Conservation (phyloP, 2,113 vertebrate genomes). For the Coracopsis vasa region DNA sequence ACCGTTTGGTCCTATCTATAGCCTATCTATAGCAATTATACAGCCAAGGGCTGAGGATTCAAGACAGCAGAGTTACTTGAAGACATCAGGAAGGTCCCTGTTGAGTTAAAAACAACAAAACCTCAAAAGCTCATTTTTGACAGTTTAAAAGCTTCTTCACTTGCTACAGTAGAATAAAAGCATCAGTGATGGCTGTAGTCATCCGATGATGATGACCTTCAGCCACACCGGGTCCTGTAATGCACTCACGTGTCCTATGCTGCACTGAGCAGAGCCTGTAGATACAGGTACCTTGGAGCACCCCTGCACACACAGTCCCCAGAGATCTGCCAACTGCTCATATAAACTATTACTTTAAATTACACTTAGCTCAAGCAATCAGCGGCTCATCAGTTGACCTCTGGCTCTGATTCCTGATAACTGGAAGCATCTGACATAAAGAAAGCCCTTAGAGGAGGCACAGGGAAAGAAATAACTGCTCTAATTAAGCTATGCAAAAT, state of each 20-base stretch:
- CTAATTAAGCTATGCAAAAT: conserved; percentile 20
- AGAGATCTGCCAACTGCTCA: not conserved
- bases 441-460: not conserved
- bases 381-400: conserved; percentile 1
- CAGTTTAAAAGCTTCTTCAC: not conserved
- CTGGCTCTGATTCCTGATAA: conserved; percentile 11
- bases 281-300: not conserved
- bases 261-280: not conserved
- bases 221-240: not conserved
- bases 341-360: not conserved
- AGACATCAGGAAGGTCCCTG: not conserved
- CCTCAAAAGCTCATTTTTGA: not conserved
- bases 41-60: not conserved
- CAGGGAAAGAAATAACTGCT: not conserved
- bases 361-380: not conserved
- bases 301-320: not conserved
- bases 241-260: rapidly evolving
- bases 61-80: not conserved
- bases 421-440: conserved; percentile 11
- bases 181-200: not conserved
- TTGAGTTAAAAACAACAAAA: not conserved
- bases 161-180: not conserved
- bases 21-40: not conserved
- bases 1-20: not conserved
- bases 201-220: not conserved